Evolutionary conservation across 2,113 vertebrate genomes (phyloP).

Genomic region (Sylvietta virens): DNA sequence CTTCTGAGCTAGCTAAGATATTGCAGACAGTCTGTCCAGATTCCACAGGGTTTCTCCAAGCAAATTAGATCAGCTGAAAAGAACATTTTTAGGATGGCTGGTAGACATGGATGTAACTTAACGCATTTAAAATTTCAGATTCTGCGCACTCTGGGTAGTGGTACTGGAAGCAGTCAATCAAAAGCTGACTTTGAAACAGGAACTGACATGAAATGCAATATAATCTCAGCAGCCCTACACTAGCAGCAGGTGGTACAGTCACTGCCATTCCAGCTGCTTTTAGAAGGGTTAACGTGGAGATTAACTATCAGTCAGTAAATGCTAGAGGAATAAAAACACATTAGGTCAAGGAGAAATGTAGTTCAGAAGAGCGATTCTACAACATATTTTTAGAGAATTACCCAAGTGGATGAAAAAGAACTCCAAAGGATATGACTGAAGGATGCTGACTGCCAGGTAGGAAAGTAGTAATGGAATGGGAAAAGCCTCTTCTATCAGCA

Average conservation of each 20-base stretch:
- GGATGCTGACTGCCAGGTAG: background rate
- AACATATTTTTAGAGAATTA: constrained; percentile 9
- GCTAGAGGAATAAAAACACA: background rate
- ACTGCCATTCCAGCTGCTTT: background rate
- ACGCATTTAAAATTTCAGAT: background rate
- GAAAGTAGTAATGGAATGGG: background rate
- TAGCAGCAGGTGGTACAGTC: background rate
- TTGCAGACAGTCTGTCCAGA: background rate
- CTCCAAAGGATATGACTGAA: background rate
- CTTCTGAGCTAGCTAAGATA: background rate
- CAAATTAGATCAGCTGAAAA: background rate
- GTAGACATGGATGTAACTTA: background rate
- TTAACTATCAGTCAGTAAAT: background rate
- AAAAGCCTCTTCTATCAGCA: background rate
- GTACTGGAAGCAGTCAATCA: background rate
- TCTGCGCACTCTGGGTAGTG: background rate
- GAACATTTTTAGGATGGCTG: background rate
- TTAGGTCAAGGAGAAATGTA: background rate
- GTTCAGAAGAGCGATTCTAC: background rate
- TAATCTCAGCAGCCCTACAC: background rate
- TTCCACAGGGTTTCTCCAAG: background rate
- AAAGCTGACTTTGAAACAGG: background rate
- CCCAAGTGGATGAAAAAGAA: background rate
- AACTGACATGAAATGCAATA: background rate
- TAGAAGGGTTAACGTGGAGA: background rate